Evolutionary conservation across 2,113 vertebrate species (phyloP), one percentile per base, ranked within the genome.

Genomic region (Microtus ochrogaster): DNA sequence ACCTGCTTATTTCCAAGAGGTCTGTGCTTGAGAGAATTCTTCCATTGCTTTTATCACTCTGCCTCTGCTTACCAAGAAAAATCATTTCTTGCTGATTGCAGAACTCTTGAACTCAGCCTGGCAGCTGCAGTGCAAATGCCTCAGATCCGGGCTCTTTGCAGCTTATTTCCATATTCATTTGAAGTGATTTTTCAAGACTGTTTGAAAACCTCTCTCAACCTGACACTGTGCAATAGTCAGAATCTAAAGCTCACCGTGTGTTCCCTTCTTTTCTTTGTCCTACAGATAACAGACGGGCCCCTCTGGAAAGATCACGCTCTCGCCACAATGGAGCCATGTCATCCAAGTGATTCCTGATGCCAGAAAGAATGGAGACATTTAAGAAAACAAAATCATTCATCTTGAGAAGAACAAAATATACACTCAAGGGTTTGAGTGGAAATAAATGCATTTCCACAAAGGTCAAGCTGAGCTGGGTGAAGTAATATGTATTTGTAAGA

Each of bases 261-360:
- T 98, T 98, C 90, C 76, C 68, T 97, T 98, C 97, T 94, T 97
- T 92, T 98, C 78, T 98, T 98, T 98, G 72, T 98, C 66, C 98
- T 98, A 58, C 99, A 99, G 99, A 99, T 98, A 99, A 99, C 98
- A 99, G 99, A 90, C 99, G 99, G 83, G 98, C 98, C 87, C 98
- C 98, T 98, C 98, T 99, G 98, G 99, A 99, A 99, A 99, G 99
- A 98, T 99, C 99, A 94, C 99, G 99, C 90, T 99, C 99, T 70
- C 99, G 99, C 91, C 99, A 99, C 98, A 99, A 99, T 95, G 98
- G 99, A 98, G 98, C 98, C 96, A 97, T 99, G 96, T 98, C 98
- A 97, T 99, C 99, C 95, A 98, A 98, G 97, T 99, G 99, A 99
- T 99, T 99, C 95, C 98, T 96, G 90, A 97, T 98, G 97, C 98